Evolutionary conservation across 2,888 invertebrate species (phyloP).

Genomic region (Pollenia griseotomentosa): DNA sequence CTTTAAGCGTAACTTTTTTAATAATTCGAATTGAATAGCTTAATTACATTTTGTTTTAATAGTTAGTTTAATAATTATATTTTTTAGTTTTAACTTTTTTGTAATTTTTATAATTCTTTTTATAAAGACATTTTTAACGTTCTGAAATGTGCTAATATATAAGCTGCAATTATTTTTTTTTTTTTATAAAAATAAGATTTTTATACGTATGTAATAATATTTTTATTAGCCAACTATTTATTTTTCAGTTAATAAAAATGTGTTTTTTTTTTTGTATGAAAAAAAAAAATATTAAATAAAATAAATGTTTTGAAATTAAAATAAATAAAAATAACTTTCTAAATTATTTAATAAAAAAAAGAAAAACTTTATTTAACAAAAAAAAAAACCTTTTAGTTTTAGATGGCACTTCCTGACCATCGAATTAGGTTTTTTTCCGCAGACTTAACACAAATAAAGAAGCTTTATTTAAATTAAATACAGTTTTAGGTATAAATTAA

Average conservation of each 20-base stretch:
- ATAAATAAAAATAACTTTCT: neutral
- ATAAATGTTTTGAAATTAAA: slow-evolving; percentile 38
- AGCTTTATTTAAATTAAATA: too few species aligned
- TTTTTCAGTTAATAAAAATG: slow-evolving; percentile 70
- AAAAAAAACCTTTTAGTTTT: too few species aligned
- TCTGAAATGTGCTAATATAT: slow-evolving; percentile 68
- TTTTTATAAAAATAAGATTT: slow-evolving; percentile 66
- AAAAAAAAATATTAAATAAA: slow-evolving; percentile 35
- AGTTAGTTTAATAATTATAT: slow-evolving; percentile 49
- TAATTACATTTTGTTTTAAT: slow-evolving; percentile 52
- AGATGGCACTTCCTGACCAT: too few species aligned
- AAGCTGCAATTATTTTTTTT: slow-evolving; percentile 70
- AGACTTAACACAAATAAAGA: too few species aligned
- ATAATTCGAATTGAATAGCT: slow-evolving; percentile 43
- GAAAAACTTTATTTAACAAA: too few species aligned
- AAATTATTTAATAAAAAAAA: too few species aligned
- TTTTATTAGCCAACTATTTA: slow-evolving; percentile 71
- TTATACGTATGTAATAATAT: slow-evolving; percentile 51
- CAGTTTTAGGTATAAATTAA: too few species aligned
- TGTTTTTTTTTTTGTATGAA: slow-evolving; percentile 64
- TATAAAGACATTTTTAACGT: slow-evolving; percentile 32
- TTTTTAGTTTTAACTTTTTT: slow-evolving; percentile 15
- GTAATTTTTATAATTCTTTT: slow-evolving; percentile 18
- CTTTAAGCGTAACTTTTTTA: slow-evolving; percentile 63
- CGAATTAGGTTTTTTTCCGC: too few species aligned